phyloP scores from a whole-genome alignment of 2,797 vertebrate genomes.

The Hippopotamyrus pictus region DNA sequence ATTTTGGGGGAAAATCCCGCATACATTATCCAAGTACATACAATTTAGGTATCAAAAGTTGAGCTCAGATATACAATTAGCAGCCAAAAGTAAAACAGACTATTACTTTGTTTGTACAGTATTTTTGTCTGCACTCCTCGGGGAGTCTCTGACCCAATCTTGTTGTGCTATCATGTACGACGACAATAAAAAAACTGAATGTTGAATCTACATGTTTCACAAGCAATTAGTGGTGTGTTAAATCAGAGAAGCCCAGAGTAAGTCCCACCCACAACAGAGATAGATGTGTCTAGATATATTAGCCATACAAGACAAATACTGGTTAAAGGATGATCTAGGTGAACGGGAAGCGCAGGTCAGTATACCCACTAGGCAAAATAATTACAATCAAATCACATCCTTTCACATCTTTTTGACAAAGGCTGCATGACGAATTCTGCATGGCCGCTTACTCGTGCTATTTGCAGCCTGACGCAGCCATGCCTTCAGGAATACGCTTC shows the following conservation, averaged over 20 bases:
- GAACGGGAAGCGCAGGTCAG: neutral
- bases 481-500: neutral
- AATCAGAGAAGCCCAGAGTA: neutral
- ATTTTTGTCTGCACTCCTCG: neutral
- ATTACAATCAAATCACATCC: neutral
- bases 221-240: neutral
- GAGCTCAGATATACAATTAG: neutral
- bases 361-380: neutral
- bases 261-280: neutral
- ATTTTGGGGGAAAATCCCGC: neutral
- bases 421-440: neutral
- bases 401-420: neutral
- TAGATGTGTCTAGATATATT: neutral
- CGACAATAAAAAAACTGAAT: neutral
- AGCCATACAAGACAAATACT: neutral
- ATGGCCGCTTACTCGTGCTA: neutral
- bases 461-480: neutral
- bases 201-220: neutral
- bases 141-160: neutral
- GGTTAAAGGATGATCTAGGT: neutral
- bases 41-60: neutral
- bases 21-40: neutral
- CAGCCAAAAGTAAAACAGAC: neutral
- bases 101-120: neutral
- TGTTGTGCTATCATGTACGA: neutral